Evolutionary conservation across 2,113 vertebrate genomes (phyloP).

Genomic region (Sprattus sprattus): DNA sequence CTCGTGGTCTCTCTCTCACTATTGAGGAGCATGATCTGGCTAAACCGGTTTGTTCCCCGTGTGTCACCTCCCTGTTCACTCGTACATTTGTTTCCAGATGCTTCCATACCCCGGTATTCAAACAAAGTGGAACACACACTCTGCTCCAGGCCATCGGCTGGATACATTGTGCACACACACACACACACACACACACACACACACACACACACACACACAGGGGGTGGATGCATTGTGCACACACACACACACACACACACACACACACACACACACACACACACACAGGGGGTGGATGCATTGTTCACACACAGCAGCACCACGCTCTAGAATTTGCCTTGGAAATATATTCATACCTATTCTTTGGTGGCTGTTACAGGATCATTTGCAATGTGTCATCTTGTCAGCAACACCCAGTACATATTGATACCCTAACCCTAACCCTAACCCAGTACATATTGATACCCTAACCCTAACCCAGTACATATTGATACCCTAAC

Average conservation of each 20-base stretch:
- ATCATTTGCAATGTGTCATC: neutral
- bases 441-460: no score
- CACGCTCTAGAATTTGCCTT: conserved; percentile 42
- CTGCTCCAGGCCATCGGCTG: neutral
- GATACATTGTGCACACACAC: conserved; percentile 23
- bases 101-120: conserved; percentile 3
- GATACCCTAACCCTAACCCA: no score
- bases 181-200: no score
- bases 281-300: neutral
- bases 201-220: no score
- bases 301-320: neutral
- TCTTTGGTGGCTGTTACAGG: neutral
- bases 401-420: neutral
- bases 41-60: conserved; percentile 34
- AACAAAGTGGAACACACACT: conserved; percentile 26
- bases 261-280: conserved; percentile 9
- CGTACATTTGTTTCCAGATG: neutral
- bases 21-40: conserved; percentile 17
- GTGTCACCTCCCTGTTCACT: neutral
- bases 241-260: no score
- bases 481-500: no score
- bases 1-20: conserved; percentile 10
- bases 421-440: no score
- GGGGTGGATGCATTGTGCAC: no score
- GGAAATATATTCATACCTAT: neutral